Base-by-base conservation (phyloP, 2,888 invertebrate genomes). In the Scaptomyza polygonia region DNA sequence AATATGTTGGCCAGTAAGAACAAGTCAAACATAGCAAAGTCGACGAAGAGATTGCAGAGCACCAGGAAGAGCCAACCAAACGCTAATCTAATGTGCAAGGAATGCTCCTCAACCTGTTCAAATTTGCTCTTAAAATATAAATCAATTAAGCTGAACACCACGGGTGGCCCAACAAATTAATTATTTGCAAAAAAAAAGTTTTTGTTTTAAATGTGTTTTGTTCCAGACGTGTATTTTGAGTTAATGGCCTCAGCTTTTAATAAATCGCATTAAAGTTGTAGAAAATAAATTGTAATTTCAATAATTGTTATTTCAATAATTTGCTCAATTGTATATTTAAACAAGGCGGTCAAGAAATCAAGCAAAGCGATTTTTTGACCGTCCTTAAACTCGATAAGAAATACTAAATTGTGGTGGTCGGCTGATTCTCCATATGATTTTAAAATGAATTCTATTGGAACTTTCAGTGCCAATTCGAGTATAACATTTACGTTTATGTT, bases 401-500 rank as follows among this genome's bases (percentile, higher is more conserved):
- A 43, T 63, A 51, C 36, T 27, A 5, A 0, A 0, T 3, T 52
- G 54, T 36, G 70, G 49, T 27, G 51, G 55, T 43, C 8, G 32
- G 18, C 5, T 39, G 66, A 72, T 40, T 2, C 5, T 18, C 5
- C 18, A 7, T 29, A 9, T 2, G 11, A 16, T 9, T 8, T 14
- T 12, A 8, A 7, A 0, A 27, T 47, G 36, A 6, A 3, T 21
- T 21, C 3, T 4, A 4, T 21, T 21, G 2, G 21, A 21, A 21
- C 21, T 21, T 1, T 21, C 66, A 58, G 51, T 52, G 47, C 40
- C 68, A 48, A 12, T 48, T 55, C 14, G 68, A 71, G 68, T 30
- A n/a, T 39, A 27, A 16, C 40, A 18, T 51, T 58, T 36, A 43
- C 43, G 21, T 45, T 7, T 14, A 21, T 45, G 21, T 25, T 25